Base-by-base conservation (phyloP, 2,113 vertebrate species). In the Paracyprichromis sp. region DNA sequence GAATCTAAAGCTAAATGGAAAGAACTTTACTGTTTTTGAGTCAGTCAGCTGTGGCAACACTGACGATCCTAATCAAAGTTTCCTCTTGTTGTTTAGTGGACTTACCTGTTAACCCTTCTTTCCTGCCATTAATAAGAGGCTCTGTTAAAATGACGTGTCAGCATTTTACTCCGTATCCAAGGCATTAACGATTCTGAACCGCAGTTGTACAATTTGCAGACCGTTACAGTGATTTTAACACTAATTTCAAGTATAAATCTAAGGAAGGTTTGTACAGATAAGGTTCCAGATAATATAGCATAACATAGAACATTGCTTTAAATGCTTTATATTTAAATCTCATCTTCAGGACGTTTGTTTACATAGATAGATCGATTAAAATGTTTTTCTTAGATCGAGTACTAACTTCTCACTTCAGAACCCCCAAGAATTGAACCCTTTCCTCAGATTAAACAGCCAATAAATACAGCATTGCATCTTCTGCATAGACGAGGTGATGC, bases 221-320 rank as follows among this genome's bases (percentile, higher is more conserved):
- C 38, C 0, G 8, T 71, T 69, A 69, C 7, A 1, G 36, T 45
- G 12, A 2, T 66, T 40, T 61, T 10, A 9, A 1, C 29, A 14
- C 13, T 26, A 11, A 45, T 73, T 2, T 73, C 8, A 73, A 73
- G 66, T 26, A 73, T 45, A 45, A 14, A 73, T 73, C 38, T 26
- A 73, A 73, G 21, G 0, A 0, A 16, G 69, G 21, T 45, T 73
- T 43, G 38, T 43, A 24, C 38, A 71, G n/a, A 43, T 24, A 71
- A 43, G n/a, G 38, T 43, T 71, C n/a, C 38, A 45, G n/a, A 71
- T 45, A 71, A 71, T 4, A 34, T 3, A 9, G 40, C 5, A 36
- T 12, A 26, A 45, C 38, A 5, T 4, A 2, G 24, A n/a, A 43
- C 38, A 17, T 17, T 6, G 0, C 31, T 71, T 26, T 40, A 73